Conservation (phyloP, 1,140 invertebrate genomes). For the Drosophila nikananu region DNA sequence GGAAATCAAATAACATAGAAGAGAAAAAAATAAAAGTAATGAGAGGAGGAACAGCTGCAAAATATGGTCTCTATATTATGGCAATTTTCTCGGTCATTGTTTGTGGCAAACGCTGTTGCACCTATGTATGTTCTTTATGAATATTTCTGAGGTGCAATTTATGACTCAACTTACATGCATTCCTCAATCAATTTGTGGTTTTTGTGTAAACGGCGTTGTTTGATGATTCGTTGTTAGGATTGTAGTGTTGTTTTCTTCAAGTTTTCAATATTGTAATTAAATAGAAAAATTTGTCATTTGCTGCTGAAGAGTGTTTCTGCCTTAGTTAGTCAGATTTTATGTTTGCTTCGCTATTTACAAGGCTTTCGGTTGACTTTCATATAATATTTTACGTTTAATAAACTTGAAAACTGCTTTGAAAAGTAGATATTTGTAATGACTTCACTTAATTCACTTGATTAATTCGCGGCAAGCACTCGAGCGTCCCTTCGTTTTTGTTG, state of each 20-base stretch:
- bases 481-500: constrained; percentile 29
- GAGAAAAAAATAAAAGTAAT: neutral
- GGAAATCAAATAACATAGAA: neutral
- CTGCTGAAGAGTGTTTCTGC: constrained; percentile 13
- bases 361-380: constrained; percentile 35
- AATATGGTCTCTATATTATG: constrained; percentile 20
- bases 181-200: constrained; percentile 38
- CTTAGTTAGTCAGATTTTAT: constrained; percentile 13
- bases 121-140: neutral
- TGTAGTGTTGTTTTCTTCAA: constrained; percentile 28
- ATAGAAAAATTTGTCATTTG: constrained; percentile 42
- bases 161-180: constrained; percentile 53
- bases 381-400: constrained; percentile 12
- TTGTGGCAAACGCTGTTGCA: constrained; percentile 16
- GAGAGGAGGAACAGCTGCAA: neutral
- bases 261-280: constrained; percentile 26
- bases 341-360: constrained; percentile 49
- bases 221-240: constrained; percentile 71
- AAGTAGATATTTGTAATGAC: constrained; percentile 3
- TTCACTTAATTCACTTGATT: constrained; percentile 9
- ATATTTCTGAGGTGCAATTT: neutral
- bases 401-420: constrained; percentile 40
- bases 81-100: constrained; percentile 60
- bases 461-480: constrained; percentile 10
- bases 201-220: constrained; percentile 77